phyloP scores from a whole-genome alignment of 1,140 invertebrate species.

The Lepidurus arcticus region DNA sequence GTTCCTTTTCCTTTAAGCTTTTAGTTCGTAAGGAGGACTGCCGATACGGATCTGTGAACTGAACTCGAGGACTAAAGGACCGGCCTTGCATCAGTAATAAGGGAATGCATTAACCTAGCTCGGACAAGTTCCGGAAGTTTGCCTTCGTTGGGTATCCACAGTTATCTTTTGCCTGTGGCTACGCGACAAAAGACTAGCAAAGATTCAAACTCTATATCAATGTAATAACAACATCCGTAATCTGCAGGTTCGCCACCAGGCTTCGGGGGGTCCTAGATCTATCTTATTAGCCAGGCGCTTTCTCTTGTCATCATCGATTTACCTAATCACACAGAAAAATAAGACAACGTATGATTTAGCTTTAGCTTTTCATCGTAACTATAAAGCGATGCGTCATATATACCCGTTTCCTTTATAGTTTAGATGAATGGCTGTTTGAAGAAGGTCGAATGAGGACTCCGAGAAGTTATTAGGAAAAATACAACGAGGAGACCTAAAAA shows the following conservation, averaged over 20 bases:
- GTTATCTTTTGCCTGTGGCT: slow-evolving; percentile 1
- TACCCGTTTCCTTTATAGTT: not conserved
- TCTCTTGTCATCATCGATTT: not conserved
- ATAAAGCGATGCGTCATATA: not conserved
- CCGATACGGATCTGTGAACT: slow-evolving; percentile 10
- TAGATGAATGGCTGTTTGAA: not conserved
- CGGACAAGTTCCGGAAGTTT: slow-evolving; percentile 15
- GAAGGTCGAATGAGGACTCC: too few species aligned
- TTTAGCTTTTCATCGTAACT: not conserved
- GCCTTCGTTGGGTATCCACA: not conserved
- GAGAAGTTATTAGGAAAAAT: not conserved
- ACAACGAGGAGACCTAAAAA: not conserved
- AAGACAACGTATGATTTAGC: not conserved
- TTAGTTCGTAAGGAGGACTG: not conserved
- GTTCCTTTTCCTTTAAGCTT: not conserved
- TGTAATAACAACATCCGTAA: not conserved
- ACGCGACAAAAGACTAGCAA: not conserved
- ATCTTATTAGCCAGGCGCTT: not conserved
- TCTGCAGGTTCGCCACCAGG: not conserved
- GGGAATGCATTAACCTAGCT: slow-evolving; percentile 19
- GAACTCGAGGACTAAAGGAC: slow-evolving; percentile 9
- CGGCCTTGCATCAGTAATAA: not conserved
- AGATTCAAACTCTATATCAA: not conserved
- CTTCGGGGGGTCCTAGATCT: not conserved
- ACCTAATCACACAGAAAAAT: not conserved